Evolutionary conservation across 2,113 vertebrate genomes (phyloP), one percentile per base, ranked within the genome.

Genomic region (Taurulus bubalis): DNA sequence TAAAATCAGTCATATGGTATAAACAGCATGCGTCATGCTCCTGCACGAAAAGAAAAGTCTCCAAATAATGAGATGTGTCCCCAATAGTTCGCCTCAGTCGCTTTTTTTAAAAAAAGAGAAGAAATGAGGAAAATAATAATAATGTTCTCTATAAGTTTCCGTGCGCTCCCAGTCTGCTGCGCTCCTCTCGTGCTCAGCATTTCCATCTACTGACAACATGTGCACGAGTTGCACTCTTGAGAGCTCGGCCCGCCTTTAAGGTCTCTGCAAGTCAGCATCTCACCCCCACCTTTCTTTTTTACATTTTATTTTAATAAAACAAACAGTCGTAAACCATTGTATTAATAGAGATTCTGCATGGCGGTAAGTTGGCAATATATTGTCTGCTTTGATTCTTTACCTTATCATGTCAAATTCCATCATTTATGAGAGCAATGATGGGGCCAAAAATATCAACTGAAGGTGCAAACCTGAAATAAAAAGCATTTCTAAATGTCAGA

Each of bases 171-270:
- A 2, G 70, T 42, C 7, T 11, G 79, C 67, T 66, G 38, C 34
- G 79, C 79, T 79, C 65, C 70, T 24, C 34, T 38, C 1, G 22
- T 11, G 62, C 75, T 60, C 81, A 49, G 71, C 74, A 1, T 60
- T 15, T 83, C 67, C 74, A 75, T 49, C 67, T n/a, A 3, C 88
- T 72, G 85, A 34, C 73, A 65, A 34, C 73, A 65, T 69, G 84
- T 77, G 84, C 47, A 72, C 36, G 47, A 51, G 20, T 42, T 56
- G 18, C 76, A 71, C 49, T 85, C 62, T 69, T 70, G 16, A 68
- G 64, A 6, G 68, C 28, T 74, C 77, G 71, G 63, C 60, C 85
- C 84, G 73, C 87, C 83, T 88, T 69, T 64, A 51, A 64, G 40
- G 42, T 30, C 18, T 60, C 53, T 22, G 34, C 55, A 45, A 60